Percentiles rank a stretch among this genome's conserved stretches.
phyloP scores from a whole-genome alignment of 2,888 invertebrate species.

The Pseudanteris insignis region DNA sequence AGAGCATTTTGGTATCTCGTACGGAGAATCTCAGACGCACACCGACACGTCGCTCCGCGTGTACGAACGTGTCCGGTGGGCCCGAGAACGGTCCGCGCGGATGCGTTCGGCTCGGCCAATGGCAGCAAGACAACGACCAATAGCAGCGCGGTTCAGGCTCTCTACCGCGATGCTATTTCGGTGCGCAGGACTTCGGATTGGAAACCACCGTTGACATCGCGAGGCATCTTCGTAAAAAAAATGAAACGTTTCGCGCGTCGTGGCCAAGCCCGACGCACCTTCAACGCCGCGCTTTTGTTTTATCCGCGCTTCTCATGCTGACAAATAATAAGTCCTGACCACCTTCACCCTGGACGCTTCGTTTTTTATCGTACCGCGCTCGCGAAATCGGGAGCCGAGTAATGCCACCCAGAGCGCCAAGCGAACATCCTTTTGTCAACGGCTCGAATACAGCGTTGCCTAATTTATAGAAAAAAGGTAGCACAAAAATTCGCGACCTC shows the following conservation, averaged over 20 bases:
- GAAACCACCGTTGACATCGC: conserved; percentile 44
- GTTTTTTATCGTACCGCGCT: conserved; percentile 1
- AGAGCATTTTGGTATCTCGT: conserved; percentile 65
- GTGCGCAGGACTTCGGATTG: conserved; percentile 41
- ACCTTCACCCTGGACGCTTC: too few species aligned
- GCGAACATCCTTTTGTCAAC: conserved; percentile 18
- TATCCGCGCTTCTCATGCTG: conserved; percentile 16
- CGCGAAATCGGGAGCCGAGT: conserved; percentile 21
- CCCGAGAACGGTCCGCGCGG: too few species aligned
- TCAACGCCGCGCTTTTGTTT: conserved; percentile 21
- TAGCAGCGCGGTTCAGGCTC: conserved; percentile 13
- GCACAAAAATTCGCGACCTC: conserved; percentile 3
- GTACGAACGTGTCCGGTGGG: too few species aligned
- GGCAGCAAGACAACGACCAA: conserved; percentile 1
- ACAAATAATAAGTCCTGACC: conserved; percentile 28
- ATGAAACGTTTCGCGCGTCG: too few species aligned
- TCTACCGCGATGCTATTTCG: conserved; percentile 17
- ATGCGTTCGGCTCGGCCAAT: conserved; percentile 46
- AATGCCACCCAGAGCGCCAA: conserved; percentile 19
- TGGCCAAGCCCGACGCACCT: too few species aligned
- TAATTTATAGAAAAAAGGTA: conserved; percentile 17
- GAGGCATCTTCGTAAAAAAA: conserved; percentile 39
- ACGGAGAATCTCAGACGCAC: conserved; percentile 61
- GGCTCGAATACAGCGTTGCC: conserved; percentile 15
- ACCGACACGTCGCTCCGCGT: too few species aligned